Percentiles rank a stretch among this genome's conserved stretches.
phyloP scores from a whole-genome alignment of 2,113 vertebrate species.

The Labrus mixtus region DNA sequence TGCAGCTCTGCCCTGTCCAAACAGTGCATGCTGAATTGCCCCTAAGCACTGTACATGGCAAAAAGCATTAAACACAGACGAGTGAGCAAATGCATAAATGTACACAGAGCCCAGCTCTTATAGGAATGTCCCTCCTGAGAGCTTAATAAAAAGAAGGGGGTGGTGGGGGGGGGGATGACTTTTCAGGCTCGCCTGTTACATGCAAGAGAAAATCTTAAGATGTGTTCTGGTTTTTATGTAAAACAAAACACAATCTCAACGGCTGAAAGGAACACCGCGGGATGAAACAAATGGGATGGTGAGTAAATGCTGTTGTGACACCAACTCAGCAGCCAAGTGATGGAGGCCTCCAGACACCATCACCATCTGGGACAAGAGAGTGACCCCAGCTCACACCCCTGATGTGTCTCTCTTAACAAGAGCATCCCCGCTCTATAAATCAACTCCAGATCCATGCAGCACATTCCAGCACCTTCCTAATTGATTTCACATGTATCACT shows the following conservation, averaged over 20 bases:
- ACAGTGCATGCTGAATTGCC: constrained; percentile 42
- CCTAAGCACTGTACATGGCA: constrained; percentile 33
- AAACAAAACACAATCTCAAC: constrained; percentile 30
- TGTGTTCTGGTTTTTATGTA: constrained; percentile 38
- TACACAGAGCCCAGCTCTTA: constrained; percentile 18
- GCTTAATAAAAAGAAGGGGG: constrained; percentile 6
- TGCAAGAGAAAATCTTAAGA: background rate
- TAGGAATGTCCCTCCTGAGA: constrained; percentile 12
- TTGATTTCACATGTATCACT: constrained; percentile 80
- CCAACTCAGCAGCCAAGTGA: constrained; percentile 55
- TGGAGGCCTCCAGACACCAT: constrained; percentile 61
- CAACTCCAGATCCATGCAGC: constrained; percentile 79
- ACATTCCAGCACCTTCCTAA: constrained; percentile 86
- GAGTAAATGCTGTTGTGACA: constrained; percentile 56
- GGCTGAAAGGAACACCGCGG: constrained; percentile 27
- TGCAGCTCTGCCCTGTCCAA: constrained; percentile 41
- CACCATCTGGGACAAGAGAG: constrained; percentile 71
- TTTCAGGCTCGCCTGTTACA: constrained; percentile 17
- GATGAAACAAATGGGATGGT: constrained; percentile 35
- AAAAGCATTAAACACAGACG: constrained; percentile 41
- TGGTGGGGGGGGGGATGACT: background rate
- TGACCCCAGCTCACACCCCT: constrained; percentile 33
- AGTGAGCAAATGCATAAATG: constrained; percentile 53
- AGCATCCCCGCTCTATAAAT: constrained; percentile 74
- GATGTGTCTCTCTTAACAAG: constrained; percentile 63